These are phyloP conservation scores for Oxyteleia sp. DNA, from an alignment of 2,888 invertebrate genomes.

Conservation along the genomic window DNA sequence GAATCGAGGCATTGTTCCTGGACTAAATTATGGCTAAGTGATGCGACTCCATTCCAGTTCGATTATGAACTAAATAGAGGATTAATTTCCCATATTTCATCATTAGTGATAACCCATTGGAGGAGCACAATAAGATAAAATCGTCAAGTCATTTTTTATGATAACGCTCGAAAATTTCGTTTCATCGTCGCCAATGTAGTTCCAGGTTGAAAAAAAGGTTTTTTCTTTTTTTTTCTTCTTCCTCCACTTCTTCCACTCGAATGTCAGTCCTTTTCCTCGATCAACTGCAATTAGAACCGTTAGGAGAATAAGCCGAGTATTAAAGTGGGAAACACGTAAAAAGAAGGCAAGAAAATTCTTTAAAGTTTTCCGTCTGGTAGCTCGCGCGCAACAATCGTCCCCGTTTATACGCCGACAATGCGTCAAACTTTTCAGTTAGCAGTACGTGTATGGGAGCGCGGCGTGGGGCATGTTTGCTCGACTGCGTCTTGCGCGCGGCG, in stretches of 20 bases:
- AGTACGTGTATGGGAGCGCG: conserved; percentile 73
- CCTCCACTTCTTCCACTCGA: too few relatives aligned
- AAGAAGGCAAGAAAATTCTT: conserved; percentile 67
- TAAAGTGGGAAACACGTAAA: conserved; percentile 72
- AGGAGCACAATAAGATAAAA: conserved; percentile 28
- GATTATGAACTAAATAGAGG: conserved; percentile 40
- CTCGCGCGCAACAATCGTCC: conserved; percentile 82
- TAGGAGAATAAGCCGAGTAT: conserved; percentile 69
- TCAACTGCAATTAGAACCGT: conserved; percentile 74
- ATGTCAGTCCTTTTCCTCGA: conserved; percentile 34
- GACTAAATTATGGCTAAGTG: conserved; percentile 13
- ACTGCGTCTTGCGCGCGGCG: conserved; percentile 73
- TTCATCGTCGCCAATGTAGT: conserved; percentile 44
- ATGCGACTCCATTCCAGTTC: conserved; percentile 26
- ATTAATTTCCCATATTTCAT: conserved; percentile 51
- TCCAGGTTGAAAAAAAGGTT: conserved; percentile 1
- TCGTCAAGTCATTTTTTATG: conserved; percentile 61
- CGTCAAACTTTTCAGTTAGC: conserved; percentile 83
- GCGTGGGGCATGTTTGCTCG: conserved; percentile 80
- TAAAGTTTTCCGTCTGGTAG: conserved; percentile 74
- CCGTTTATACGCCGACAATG: conserved; percentile 84
- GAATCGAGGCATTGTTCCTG: conserved; percentile 26
- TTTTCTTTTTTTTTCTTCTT: too few relatives aligned
- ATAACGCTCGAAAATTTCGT: conserved; percentile 51
- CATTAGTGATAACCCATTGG: conserved; percentile 44